Evolutionary conservation across 2,888 invertebrate species (phyloP).

Genomic region (Ophion ellenae): DNA sequence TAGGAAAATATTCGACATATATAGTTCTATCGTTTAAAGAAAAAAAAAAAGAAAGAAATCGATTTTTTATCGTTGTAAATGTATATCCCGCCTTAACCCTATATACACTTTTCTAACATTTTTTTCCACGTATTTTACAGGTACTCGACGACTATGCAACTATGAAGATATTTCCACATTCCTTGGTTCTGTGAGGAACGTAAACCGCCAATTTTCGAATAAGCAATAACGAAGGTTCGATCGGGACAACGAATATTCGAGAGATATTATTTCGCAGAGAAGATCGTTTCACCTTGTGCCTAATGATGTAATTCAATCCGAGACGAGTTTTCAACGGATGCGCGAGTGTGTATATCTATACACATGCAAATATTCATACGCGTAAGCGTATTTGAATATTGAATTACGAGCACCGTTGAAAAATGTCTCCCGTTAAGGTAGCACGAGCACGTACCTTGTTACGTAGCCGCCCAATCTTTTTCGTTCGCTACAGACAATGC

Average conservation of each 20-base stretch:
- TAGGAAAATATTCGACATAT: too few relatives aligned
- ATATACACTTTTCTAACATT: slow-evolving; percentile 43
- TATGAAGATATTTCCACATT: slow-evolving; percentile 93
- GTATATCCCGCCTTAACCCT: background rate
- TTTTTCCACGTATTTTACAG: slow-evolving; percentile 79
- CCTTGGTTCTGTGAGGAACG: slow-evolving; percentile 86
- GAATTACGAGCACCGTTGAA: background rate
- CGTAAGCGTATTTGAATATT: background rate
- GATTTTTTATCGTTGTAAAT: too few relatives aligned
- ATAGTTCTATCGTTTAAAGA: too few relatives aligned
- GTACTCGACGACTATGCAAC: slow-evolving; percentile 92
- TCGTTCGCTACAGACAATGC: background rate
- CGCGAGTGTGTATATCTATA: background rate
- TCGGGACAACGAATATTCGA: slow-evolving; percentile 40
- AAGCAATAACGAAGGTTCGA: slow-evolving; percentile 59
- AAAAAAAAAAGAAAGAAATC: too few relatives aligned
- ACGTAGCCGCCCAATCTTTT: background rate
- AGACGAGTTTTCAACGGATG: slow-evolving; percentile 51
- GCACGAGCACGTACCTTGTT: background rate
- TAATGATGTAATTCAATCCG: slow-evolving; percentile 69
- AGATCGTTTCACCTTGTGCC: slow-evolving; percentile 80
- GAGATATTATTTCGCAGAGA: slow-evolving; percentile 44
- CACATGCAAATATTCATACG: background rate
- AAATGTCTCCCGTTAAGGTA: background rate
- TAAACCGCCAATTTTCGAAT: slow-evolving; percentile 57